Evolutionary conservation across 2,888 invertebrate species (phyloP), one percentile per base, ranked within the genome.

Genomic region (Caenorhabditis sulstoni): DNA sequence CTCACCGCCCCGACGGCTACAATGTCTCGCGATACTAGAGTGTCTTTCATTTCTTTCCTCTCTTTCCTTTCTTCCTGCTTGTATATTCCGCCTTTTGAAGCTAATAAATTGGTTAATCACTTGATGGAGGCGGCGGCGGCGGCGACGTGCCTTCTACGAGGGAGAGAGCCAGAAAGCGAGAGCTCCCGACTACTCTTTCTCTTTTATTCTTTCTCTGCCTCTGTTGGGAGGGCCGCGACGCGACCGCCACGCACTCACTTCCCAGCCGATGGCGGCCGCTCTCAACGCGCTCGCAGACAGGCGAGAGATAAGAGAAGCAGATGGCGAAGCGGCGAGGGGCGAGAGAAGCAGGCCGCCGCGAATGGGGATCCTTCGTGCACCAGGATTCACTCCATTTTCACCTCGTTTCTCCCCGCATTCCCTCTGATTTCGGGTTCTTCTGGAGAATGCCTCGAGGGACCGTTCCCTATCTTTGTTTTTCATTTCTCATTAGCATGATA

Each of bases 1-100:
- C 45, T 23, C 73, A 80, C 47, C 76, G 76, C 18, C 70, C 79
- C 20, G 78, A 66, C 44, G 45, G 39, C 14, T 78, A 58, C 57
- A 66, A 59, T 35, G 41, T 47, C 16, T 70, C 76, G 12, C 16
- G 73, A 18, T 76, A 76, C 44, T 80, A 65, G 50, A 61, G 18
- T 23, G 49, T 14, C 47, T 23, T 29, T 52, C 39, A 52, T 12
- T 14, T 11, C 3, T n/a, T 65, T 44, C 12, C 12, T 49, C 20
- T 52, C 65, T 49, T 47, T 47, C n/a, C n/a, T 16, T 14, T 29
- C 8, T 45, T 22, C 52, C 23, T 75, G 49, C 64, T 65, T 73
- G 59, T 68, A 68, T 45, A 53, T 68, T 41, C n/a, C 39, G 53
- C 44, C 11, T 49, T 37, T 22, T 53, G 14, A 29, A 37, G 23